Conservation (phyloP, 2,113 vertebrate species). For the Empidonax traillii region DNA sequence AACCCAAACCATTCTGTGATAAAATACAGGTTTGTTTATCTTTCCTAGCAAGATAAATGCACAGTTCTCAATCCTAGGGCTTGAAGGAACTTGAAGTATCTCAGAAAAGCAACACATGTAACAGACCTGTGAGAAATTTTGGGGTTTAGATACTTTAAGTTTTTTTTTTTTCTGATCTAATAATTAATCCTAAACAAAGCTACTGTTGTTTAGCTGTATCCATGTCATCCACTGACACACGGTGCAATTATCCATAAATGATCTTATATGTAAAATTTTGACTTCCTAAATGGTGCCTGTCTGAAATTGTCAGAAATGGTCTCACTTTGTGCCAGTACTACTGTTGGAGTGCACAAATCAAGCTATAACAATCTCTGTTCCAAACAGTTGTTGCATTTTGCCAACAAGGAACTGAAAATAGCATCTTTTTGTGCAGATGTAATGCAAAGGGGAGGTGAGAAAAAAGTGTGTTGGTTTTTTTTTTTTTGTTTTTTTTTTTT, state of each 20-base stretch:
- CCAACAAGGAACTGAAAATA: background rate
- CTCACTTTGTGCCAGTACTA: background rate
- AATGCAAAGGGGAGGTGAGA: background rate
- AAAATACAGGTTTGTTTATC: background rate
- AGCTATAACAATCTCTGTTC: background rate
- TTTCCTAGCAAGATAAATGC: background rate
- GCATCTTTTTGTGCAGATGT: background rate
- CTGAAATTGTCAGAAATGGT: background rate
- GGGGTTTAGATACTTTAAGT: background rate
- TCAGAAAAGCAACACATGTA: background rate
- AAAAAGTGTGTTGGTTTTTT: background rate
- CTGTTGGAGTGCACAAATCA: background rate
- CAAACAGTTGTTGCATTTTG: background rate
- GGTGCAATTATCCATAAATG: background rate
- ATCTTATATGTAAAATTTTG: background rate
- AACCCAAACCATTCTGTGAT: background rate
- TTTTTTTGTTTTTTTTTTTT: background rate
- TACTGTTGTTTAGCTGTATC: background rate
- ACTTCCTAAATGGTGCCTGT: background rate
- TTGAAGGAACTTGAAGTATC: background rate
- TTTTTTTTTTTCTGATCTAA: background rate
- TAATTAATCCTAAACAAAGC: background rate
- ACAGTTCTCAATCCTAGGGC: background rate
- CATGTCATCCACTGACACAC: background rate
- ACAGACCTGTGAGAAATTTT: background rate